Evolutionary conservation across 2,888 invertebrate genomes (phyloP).

Genomic region (Aricia artaxerxes): DNA sequence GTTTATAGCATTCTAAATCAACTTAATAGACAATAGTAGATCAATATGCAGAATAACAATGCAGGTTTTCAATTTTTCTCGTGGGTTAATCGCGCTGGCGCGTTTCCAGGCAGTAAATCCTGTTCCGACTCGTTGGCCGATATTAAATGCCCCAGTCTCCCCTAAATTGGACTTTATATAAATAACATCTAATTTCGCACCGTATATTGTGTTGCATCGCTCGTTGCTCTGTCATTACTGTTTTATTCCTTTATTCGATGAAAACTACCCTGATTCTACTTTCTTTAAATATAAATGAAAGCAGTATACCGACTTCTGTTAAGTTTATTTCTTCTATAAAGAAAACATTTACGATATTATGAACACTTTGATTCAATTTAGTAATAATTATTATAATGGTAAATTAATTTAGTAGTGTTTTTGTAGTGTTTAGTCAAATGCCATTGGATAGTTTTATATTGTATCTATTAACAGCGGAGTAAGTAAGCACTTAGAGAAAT

Average conservation of each 20-base stretch:
- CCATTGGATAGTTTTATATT: too few species aligned
- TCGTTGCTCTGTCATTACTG: background rate
- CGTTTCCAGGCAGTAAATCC: constrained; percentile 40
- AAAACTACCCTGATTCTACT: background rate
- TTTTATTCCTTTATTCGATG: background rate
- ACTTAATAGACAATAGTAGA: constrained; percentile 9
- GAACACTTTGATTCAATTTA: too few species aligned
- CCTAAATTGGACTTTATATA: constrained; percentile 26
- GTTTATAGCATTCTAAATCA: constrained; percentile 28
- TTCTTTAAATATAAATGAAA: too few species aligned
- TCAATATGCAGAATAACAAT: constrained; percentile 27
- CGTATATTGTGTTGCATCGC: constrained; percentile 26
- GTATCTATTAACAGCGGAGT: too few species aligned
- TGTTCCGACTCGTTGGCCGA: constrained; percentile 36
- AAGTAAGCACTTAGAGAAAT: too few species aligned
- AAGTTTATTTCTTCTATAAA: too few species aligned
- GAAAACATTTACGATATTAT: too few species aligned
- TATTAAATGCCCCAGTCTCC: constrained; percentile 37
- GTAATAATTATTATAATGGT: too few species aligned
- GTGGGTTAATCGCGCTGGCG: constrained; percentile 40
- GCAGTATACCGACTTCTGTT: too few species aligned
- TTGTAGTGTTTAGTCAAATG: too few species aligned
- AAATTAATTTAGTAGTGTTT: too few species aligned
- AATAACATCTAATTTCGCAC: constrained; percentile 34
- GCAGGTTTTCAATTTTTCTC: constrained; percentile 40